Conservation (phyloP, 2,113 vertebrate species). For the Guaruba guarouba region DNA sequence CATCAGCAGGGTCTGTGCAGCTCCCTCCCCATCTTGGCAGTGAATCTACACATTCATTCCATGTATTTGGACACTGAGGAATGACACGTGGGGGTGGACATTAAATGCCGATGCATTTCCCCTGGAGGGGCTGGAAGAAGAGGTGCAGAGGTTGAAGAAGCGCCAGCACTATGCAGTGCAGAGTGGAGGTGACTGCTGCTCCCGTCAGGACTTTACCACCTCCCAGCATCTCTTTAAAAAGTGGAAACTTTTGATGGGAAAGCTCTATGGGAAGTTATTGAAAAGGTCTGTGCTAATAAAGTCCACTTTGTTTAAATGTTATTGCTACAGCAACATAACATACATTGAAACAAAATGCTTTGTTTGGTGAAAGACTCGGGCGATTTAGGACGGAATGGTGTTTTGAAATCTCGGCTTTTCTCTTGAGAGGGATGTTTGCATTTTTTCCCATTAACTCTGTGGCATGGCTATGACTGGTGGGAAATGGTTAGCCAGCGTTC, state of each 20-base stretch:
- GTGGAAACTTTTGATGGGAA: background rate
- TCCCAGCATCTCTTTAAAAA: fast-evolving
- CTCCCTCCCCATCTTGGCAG: background rate
- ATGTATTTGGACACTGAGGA: background rate
- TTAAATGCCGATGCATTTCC: fast-evolving
- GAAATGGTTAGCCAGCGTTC: background rate
- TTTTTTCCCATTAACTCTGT: background rate
- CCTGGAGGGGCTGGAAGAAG: background rate
- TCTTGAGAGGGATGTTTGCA: background rate
- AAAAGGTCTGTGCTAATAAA: background rate
- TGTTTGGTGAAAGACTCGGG: background rate
- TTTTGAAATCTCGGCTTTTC: background rate
- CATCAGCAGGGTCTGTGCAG: background rate
- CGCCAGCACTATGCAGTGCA: background rate
- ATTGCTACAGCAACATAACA: slow-evolving; percentile 19
- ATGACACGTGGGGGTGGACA: fast-evolving
- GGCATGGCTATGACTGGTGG: background rate
- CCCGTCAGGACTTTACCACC: background rate
- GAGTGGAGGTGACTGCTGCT: background rate
- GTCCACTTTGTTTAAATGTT: background rate
- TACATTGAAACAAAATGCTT: background rate
- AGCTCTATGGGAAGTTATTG: background rate
- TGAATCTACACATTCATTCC: fast-evolving
- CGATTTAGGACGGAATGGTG: background rate
- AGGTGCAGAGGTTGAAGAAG: background rate